phyloP scores from a whole-genome alignment of 2,888 invertebrate genomes.

The Agrilus mali region DNA sequence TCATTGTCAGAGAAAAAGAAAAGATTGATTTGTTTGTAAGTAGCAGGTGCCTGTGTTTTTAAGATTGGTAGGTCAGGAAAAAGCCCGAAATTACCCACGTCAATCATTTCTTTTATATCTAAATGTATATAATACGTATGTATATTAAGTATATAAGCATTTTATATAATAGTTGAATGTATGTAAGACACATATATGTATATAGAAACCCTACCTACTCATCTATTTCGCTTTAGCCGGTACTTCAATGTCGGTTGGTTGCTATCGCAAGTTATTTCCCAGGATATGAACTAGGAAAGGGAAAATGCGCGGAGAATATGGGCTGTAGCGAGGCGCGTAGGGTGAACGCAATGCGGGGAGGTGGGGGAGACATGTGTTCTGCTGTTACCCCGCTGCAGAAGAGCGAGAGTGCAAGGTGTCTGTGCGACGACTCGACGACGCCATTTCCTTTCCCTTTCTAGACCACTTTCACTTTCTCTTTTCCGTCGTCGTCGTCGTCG shows the following conservation, averaged over 20 bases:
- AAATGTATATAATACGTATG: too few relatives aligned
- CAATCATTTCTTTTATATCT: too few relatives aligned
- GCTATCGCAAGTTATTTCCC: constrained; percentile 9
- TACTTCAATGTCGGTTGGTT: background rate
- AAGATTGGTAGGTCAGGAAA: too few relatives aligned
- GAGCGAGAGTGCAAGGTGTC: constrained; percentile 40
- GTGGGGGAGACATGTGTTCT: constrained; percentile 23
- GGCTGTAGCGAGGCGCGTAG: constrained; percentile 9
- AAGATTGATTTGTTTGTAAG: too few relatives aligned
- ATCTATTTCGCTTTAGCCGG: too few relatives aligned
- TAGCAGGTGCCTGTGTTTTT: too few relatives aligned
- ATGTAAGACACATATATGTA: too few relatives aligned
- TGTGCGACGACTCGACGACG: constrained; percentile 37
- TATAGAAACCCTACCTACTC: too few relatives aligned
- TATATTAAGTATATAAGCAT: too few relatives aligned
- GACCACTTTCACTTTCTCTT: constrained; percentile 28
- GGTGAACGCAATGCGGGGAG: constrained; percentile 21
- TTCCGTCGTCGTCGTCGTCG: constrained; percentile 17
- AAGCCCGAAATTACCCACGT: too few relatives aligned
- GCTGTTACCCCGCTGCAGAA: constrained; percentile 28
- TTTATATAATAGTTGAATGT: too few relatives aligned
- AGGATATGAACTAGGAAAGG: constrained; percentile 9
- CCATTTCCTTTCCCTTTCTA: constrained; percentile 27
- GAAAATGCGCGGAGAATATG: constrained; percentile 12
- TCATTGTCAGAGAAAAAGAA: too few relatives aligned